A percentile compares a stretch with the other conserved stretches of the same genome.
Evolutionary conservation across 2,797 vertebrate genomes (phyloP).

Genomic region (Pseudochromis fuscus): DNA sequence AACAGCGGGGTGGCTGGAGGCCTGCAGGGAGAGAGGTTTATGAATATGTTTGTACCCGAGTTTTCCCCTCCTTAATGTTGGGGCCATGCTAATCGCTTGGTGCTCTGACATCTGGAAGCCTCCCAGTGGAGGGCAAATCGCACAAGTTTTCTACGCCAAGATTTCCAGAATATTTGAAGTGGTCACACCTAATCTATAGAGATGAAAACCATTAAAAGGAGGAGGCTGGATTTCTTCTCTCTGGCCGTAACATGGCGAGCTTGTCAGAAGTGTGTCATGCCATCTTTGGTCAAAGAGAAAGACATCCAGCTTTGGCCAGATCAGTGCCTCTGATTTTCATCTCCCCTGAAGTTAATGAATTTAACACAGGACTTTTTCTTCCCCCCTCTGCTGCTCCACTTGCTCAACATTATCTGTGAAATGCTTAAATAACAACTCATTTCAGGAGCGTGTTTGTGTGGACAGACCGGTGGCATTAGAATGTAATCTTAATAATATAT

Average conservation of each 20-base stretch:
- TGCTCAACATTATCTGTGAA: constrained; percentile 61
- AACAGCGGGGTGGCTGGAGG: constrained; percentile 57
- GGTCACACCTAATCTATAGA: constrained; percentile 80
- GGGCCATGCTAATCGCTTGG: constrained; percentile 81
- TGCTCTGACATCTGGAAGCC: constrained; percentile 82
- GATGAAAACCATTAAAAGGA: constrained; percentile 79
- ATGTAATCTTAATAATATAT: constrained; percentile 85
- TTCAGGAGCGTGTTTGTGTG: constrained; percentile 62
- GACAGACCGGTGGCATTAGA: constrained; percentile 76
- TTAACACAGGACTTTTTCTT: constrained; percentile 50
- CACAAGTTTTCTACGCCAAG: constrained; percentile 62
- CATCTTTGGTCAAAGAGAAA: constrained; percentile 68
- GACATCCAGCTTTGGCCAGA: constrained; percentile 38
- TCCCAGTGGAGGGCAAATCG: constrained; percentile 75
- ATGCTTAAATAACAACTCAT: constrained; percentile 69
- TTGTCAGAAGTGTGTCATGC: constrained; percentile 71
- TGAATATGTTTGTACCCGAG: constrained; percentile 79
- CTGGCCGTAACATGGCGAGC: constrained; percentile 52
- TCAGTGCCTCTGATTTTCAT: constrained; percentile 69
- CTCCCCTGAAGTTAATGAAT: constrained; percentile 63
- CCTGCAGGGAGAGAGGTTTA: constrained; percentile 68
- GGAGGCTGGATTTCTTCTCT: constrained; percentile 47
- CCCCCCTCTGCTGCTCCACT: background rate
- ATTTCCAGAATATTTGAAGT: constrained; percentile 79
- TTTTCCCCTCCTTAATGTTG: constrained; percentile 72